Percentiles rank a stretch among this genome's conserved stretches.
phyloP scores from a whole-genome alignment of 2,797 vertebrate species.

The Columba guinea region DNA sequence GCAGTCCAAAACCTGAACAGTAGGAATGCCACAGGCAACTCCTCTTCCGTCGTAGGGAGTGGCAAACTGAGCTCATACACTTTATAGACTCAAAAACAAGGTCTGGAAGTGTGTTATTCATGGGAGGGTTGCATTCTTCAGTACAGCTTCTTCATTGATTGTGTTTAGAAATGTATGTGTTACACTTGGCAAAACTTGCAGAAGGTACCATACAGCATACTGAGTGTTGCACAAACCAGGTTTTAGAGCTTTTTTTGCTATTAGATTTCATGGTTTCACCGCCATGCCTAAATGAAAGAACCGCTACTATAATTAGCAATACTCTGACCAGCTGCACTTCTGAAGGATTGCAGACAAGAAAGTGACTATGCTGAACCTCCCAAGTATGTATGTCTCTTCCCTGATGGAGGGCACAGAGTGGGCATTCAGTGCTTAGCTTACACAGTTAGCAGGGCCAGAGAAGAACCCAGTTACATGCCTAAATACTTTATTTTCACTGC shows the following conservation, averaged over 20 bases:
- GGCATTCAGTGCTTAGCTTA: neutral
- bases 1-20: neutral
- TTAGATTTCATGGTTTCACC: neutral
- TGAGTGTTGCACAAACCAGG: neutral
- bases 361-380: neutral
- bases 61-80: neutral
- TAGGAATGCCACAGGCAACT: neutral
- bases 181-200: neutral
- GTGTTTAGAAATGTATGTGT: fast-evolving
- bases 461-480: neutral
- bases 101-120: neutral
- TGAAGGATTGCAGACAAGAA: neutral
- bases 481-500: neutral
- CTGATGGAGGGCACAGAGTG: neutral
- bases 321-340: neutral
- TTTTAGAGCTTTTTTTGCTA: fast-evolving
- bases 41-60: neutral
- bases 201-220: neutral
- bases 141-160: neutral
- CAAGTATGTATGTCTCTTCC: neutral
- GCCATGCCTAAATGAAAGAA: neutral
- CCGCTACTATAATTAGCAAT: neutral
- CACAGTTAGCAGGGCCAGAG: neutral
- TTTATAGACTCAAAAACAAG: neutral
- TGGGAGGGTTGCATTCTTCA: fast-evolving